These are phyloP conservation scores for Caenorhabditis remanei DNA, from an alignment of 1,140 invertebrate species.

Conservation along the genomic window DNA sequence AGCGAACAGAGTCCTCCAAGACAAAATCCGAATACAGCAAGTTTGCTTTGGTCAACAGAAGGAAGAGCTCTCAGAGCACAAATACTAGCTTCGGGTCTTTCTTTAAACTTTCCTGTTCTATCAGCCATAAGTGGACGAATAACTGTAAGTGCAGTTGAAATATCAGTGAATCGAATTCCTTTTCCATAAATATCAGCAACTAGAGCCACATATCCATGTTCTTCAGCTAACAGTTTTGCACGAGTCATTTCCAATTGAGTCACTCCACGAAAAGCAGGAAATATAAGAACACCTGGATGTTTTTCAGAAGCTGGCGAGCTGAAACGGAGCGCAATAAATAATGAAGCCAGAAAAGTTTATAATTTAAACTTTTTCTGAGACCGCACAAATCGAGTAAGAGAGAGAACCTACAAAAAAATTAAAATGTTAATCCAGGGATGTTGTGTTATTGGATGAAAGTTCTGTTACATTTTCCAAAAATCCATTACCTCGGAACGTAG, in stretches of 20 bases:
- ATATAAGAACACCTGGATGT: slow-evolving; percentile 67
- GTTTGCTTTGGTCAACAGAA: slow-evolving; percentile 68
- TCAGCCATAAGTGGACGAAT: slow-evolving; percentile 66
- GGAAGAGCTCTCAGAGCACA: slow-evolving; percentile 63
- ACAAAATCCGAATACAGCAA: slow-evolving; percentile 73
- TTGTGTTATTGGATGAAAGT: too few species aligned
- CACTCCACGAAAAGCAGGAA: slow-evolving; percentile 66
- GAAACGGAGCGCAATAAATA: background rate
- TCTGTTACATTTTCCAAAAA: too few species aligned
- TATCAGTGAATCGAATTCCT: slow-evolving; percentile 61
- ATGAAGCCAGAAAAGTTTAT: too few species aligned
- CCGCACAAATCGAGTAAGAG: too few species aligned
- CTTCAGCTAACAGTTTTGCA: slow-evolving; percentile 66
- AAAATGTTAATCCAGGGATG: too few species aligned
- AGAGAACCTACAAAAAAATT: too few species aligned
- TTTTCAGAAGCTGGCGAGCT: background rate
- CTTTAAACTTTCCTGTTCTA: slow-evolving; percentile 26
- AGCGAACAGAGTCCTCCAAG: slow-evolving; percentile 73
- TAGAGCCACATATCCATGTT: slow-evolving; percentile 71
- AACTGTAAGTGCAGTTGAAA: slow-evolving; percentile 64
- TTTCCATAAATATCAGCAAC: slow-evolving; percentile 74
- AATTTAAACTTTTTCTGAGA: too few species aligned
- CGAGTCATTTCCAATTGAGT: slow-evolving; percentile 65
- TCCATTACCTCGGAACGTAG: slow-evolving; percentile 39
- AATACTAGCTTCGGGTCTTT: slow-evolving; percentile 63